Evolutionary conservation across 2,797 vertebrate species (phyloP).

Genomic region (Melanogrammus aeglefinus): DNA sequence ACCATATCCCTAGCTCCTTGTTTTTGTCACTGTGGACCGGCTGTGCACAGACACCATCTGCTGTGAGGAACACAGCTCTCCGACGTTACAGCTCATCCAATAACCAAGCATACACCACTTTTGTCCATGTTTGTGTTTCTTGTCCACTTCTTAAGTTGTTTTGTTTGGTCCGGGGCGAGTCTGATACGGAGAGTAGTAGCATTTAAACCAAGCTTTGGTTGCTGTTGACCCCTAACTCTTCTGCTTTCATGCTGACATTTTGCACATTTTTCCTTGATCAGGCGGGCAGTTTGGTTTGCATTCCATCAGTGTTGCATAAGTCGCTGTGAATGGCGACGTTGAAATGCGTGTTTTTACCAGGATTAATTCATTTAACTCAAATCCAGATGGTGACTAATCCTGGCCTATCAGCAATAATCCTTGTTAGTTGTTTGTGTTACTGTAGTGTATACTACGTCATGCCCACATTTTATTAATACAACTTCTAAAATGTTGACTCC

Average conservation of each 20-base stretch:
- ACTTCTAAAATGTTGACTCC: not conserved
- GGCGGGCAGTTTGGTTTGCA: not conserved
- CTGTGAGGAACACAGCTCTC: not conserved
- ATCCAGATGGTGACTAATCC: not conserved
- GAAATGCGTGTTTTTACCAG: not conserved
- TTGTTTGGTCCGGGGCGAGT: no score
- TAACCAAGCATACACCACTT: not conserved
- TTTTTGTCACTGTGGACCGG: not conserved
- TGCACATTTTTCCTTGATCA: not conserved
- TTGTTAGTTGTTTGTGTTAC: not conserved
- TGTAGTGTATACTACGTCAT: not conserved
- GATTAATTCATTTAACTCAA: not conserved
- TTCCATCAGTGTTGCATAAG: not conserved
- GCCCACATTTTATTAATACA: not conserved
- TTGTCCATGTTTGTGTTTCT: not conserved
- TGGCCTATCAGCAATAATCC: not conserved
- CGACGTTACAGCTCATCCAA: not conserved
- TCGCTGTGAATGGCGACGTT: not conserved
- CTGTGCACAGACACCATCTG: not conserved
- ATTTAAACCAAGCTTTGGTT: no score
- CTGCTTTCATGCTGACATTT: no score
- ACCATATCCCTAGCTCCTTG: not conserved
- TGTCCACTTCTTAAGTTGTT: not conserved
- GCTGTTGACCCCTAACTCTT: no score
- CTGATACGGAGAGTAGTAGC: no score